phyloP scores from a whole-genome alignment of 2,113 vertebrate genomes.

The Orientallactaga bullata region DNA sequence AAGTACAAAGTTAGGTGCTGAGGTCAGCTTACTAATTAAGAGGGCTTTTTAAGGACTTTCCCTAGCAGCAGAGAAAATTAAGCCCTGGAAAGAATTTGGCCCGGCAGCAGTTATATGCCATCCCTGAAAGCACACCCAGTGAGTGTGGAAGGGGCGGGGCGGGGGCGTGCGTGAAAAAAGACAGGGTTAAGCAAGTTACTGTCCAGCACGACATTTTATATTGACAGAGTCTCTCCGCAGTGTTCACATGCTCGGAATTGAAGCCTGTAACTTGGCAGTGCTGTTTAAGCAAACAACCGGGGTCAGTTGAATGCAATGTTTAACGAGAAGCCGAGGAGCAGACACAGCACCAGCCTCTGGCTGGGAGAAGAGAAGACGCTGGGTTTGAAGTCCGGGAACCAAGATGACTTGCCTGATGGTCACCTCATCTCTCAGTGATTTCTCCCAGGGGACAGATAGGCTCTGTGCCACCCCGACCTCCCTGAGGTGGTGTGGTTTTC shows the following conservation, averaged over 20 bases:
- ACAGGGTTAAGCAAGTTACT: no score
- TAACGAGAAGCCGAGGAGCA: slow-evolving; percentile 73
- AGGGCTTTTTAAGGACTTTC: slow-evolving; percentile 26
- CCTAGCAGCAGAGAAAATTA: not conserved
- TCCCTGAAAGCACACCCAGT: no score
- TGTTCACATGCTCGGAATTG: slow-evolving; percentile 61
- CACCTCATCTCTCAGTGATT: not conserved
- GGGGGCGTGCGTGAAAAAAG: no score
- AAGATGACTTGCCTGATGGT: not conserved
- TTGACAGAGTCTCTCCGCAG: slow-evolving; percentile 69
- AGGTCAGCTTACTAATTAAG: slow-evolving; percentile 18
- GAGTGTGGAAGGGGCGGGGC: no score
- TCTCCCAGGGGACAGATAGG: not conserved
- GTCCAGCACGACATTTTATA: slow-evolving; percentile 63
- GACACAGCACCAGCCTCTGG: not conserved
- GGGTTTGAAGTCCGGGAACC: not conserved
- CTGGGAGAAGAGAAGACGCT: not conserved
- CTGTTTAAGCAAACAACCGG: slow-evolving; percentile 78
- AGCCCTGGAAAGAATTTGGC: slow-evolving; percentile 28
- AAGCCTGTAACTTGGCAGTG: slow-evolving; percentile 66
- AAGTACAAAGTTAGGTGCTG: not conserved
- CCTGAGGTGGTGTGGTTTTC: not conserved
- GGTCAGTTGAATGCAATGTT: slow-evolving; percentile 67
- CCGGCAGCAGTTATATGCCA: not conserved
- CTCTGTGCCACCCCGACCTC: fast-evolving